phyloP scores from a whole-genome alignment of 2,888 invertebrate species.

The Drosophila flavopinicola region DNA sequence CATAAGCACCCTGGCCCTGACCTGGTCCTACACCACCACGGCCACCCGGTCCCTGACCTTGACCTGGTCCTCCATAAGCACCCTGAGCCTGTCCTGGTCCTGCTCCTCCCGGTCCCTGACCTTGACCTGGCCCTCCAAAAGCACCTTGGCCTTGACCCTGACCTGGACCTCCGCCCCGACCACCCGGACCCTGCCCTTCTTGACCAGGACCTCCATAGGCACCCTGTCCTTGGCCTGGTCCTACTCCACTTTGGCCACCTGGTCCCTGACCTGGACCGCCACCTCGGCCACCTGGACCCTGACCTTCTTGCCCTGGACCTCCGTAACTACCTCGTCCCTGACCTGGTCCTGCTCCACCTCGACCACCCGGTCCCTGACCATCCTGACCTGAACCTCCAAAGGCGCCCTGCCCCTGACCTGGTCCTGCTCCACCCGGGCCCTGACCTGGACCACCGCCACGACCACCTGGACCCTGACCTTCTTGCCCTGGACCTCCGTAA shows the following conservation, averaged over 20 bases:
- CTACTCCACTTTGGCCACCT: slow-evolving; percentile 1
- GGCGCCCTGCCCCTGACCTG: neutral
- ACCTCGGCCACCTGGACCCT: neutral
- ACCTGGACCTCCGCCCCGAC: neutral
- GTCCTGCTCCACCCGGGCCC: neutral
- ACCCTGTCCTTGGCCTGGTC: neutral
- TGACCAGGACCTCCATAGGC: neutral
- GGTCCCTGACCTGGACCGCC: neutral
- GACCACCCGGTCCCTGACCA: neutral
- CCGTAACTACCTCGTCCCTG: neutral
- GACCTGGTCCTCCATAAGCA: neutral
- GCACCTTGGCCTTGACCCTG: neutral
- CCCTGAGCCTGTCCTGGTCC: neutral
- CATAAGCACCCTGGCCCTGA: neutral
- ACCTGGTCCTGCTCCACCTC: neutral
- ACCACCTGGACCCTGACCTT: neutral
- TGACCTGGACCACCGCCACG: neutral
- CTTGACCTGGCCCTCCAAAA: neutral
- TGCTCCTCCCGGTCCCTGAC: slow-evolving; percentile 3
- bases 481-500: neutral
- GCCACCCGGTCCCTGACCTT: neutral
- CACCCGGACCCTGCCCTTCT: neutral
- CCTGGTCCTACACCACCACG: neutral
- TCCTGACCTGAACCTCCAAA: neutral
- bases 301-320: neutral